Evolutionary conservation across 2,797 vertebrate species (phyloP), one percentile per base, ranked within the genome.

Genomic region (Salmo trutta): DNA sequence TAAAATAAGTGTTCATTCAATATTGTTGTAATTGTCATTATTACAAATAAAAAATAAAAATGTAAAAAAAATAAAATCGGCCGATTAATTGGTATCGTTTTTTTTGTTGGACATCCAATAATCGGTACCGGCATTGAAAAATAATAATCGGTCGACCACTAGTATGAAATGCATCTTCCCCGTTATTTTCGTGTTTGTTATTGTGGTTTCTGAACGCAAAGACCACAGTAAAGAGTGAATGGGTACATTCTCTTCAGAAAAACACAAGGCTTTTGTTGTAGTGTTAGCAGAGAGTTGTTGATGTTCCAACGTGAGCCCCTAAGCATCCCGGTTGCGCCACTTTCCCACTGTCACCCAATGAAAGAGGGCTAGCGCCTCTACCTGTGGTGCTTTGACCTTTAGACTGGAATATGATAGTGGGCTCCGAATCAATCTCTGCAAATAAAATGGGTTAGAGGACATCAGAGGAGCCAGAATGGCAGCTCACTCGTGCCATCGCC

Each of bases 361-460:
- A 15, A 74, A 81, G 70, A 21, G 27, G 24, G 21, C 41, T 16
- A 81, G 83, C 41, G 79, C 75, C 81, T 83, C 79, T 65, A 93
- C 93, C 93, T 94, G 87, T 3, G 73, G 76, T 84, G 82, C 82
- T 76, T 87, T 89, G 91, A 87, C 69, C 56, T 51, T 75, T 93
- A 91, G 75, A 80, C 81, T 74, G 79, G 87, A 52, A 86, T 87
- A 87, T 84, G 84, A 90, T 27, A 56, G 86, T 66, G 68, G 84
- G 76, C 71, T 86, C 88, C 87, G 86, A 84, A 82, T 81, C 68
- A 78, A 29, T 84, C 52, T 92, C 93, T 94, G 93, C 86, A 91
- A 94, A 91, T 90, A 90, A 93, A 93, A 91, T 75, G 56, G 75
- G 73, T 75, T 66, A 80, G 19, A 87, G 4, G 73, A 83, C 24